A percentile compares a stretch with the other conserved stretches of the same genome.
Evolutionary conservation across 2,113 vertebrate species (phyloP).

Genomic region (Sisor rabdophorus): DNA sequence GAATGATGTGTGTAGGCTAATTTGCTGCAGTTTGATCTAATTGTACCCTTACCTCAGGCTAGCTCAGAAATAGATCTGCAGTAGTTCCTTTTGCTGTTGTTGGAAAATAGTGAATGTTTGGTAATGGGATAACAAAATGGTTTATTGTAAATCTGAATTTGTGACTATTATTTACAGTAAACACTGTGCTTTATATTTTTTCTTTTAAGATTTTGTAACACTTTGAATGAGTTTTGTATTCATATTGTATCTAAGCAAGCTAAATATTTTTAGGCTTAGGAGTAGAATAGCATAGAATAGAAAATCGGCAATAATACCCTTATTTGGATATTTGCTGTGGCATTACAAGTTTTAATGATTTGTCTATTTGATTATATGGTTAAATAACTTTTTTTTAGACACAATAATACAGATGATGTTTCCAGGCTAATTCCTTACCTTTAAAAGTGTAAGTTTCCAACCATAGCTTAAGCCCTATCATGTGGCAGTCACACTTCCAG

Average conservation of each 20-base stretch:
- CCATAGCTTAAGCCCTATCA: conserved; percentile 92
- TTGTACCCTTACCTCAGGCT: background rate
- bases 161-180: background rate
- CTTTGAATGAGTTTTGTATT: too few species aligned
- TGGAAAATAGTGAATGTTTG: background rate
- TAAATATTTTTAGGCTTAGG: too few species aligned
- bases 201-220: too few species aligned
- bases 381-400: too few species aligned
- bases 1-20: conserved; percentile 7
- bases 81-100: conserved; percentile 2
- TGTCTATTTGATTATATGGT: too few species aligned
- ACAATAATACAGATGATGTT: too few species aligned
- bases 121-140: background rate
- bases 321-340: too few species aligned
- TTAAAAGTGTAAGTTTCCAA: conserved; percentile 90
- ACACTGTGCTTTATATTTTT: background rate
- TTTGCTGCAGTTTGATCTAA: conserved; percentile 12
- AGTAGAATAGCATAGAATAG: too few species aligned
- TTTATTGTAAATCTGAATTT: background rate
- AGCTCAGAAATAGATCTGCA: background rate
- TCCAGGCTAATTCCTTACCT: conserved; percentile 70
- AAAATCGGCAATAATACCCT: too few species aligned
- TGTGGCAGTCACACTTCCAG: conserved; percentile 91
- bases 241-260: too few species aligned
- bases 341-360: too few species aligned